Base-by-base conservation (phyloP, 2,113 vertebrate genomes). In the Sciurus niger region DNA sequence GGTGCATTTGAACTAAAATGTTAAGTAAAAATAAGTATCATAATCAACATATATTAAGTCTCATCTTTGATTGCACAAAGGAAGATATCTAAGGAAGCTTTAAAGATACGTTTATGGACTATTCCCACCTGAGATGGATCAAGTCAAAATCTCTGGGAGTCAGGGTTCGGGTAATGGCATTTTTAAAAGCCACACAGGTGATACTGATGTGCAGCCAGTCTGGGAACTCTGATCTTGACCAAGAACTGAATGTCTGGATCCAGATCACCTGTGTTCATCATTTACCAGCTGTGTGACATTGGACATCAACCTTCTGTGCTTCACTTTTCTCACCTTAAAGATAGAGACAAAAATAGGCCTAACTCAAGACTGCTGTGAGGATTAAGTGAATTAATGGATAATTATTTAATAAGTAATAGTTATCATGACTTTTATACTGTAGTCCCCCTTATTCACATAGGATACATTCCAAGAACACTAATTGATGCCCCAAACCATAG, bases 81-180 rank as follows among this genome's bases (percentile, higher is more conserved):
- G 76, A 93, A 95, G 77, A 55, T 65, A 79, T 13, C 67, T 48
- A 78, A 8, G 84, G 25, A 89, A 86, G 85, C 16, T 40, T 82
- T 55, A 12, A 53, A 70, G 73, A 79, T 13, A 3, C 46, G 43
- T 16, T n/a, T 51, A 34, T 3, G 4, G 37, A 17, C 65, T 30
- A 63, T 63, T 18, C 70, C 68, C 6, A 53, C 2, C 51, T 68
- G 22, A 6, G 30, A 34, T 14, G 28, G 86, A 82, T 37, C n/a
- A 79, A 86, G 43, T 72, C 24, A 85, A 80, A 55, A 76, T 16
- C 77, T 74, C 72, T 68, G 48, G 24, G 40, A 55, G 37, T 84
- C 65, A 46, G 32, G n/a, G 11, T 12, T 68, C 58, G 55, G 84
- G 40, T 37, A 22, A 34, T 68, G 67, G 3, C 22, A 68, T n/a